phyloP scores from a whole-genome alignment of 2,113 vertebrate species.

The Saimiri boliviensis region DNA sequence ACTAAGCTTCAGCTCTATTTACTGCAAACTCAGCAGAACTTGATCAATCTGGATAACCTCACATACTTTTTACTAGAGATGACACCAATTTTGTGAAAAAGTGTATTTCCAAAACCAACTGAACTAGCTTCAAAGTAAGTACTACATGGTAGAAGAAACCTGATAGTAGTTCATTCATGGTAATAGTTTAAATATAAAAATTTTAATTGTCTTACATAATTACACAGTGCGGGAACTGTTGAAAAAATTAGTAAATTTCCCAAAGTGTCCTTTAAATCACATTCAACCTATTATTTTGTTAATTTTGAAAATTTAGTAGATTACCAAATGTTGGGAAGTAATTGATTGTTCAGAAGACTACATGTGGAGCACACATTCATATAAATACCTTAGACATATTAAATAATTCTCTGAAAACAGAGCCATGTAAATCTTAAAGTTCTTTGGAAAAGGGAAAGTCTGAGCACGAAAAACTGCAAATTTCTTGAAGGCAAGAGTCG shows the following conservation, averaged over 20 bases:
- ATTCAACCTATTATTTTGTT: not conserved
- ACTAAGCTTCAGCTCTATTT: not conserved
- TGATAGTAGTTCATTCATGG: not conserved
- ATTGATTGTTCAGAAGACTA: not conserved
- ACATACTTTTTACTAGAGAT: not conserved
- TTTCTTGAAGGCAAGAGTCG: not conserved
- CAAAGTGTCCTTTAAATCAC: not conserved
- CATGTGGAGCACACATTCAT: too few species aligned
- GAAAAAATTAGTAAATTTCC: not conserved
- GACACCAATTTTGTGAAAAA: slow-evolving; percentile 10
- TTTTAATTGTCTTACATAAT: not conserved
- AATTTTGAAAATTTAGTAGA: not conserved
- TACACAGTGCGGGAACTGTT: not conserved
- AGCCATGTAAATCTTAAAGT: not conserved
- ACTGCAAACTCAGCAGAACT: slow-evolving; percentile 23
- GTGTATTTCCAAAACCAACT: not conserved
- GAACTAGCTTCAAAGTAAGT: not conserved
- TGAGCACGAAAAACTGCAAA: not conserved
- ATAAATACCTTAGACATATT: not conserved
- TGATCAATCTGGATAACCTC: not conserved
- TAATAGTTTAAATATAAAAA: not conserved
- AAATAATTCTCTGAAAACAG: not conserved
- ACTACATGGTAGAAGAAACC: not conserved
- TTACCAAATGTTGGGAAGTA: not conserved
- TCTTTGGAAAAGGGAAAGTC: not conserved